These are phyloP conservation scores for Dipodomys stephensi DNA, from an alignment of 2,113 vertebrate species.

Conservation along the genomic window DNA sequence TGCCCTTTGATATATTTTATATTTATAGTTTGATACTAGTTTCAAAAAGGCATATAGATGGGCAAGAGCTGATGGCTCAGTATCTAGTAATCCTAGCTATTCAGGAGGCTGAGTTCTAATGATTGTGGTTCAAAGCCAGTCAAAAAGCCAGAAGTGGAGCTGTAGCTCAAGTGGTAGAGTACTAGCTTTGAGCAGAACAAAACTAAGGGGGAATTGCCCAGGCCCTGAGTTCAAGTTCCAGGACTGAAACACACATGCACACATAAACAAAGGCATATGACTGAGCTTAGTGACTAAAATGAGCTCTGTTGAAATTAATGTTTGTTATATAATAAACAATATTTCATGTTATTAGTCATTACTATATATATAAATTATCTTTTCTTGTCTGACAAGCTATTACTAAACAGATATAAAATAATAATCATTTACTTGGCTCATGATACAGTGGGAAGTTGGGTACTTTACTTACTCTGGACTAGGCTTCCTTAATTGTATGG, in stretches of 20 bases:
- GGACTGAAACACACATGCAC: too few species aligned
- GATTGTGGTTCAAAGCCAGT: too few species aligned
- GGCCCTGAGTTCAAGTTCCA: too few species aligned
- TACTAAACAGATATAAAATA: not conserved
- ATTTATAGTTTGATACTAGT: not conserved
- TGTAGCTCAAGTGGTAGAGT: too few species aligned
- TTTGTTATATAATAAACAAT: not conserved
- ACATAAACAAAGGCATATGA: too few species aligned
- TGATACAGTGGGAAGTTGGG: not conserved
- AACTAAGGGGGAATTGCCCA: too few species aligned
- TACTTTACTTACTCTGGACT: not conserved
- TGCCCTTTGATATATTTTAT: not conserved
- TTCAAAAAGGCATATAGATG: not conserved
- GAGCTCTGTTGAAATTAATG: not conserved
- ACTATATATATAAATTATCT: not conserved
- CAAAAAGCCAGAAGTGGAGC: too few species aligned
- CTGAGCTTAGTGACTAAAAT: not conserved
- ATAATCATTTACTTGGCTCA: not conserved
- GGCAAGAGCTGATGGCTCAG: too few species aligned
- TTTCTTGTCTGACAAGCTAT: not conserved
- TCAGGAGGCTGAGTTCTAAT: too few species aligned
- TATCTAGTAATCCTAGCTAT: too few species aligned
- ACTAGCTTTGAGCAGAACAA: too few species aligned
- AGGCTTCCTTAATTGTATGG: not conserved
- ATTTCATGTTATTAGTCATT: not conserved